Base-by-base conservation (phyloP, 1,140 invertebrate species). In the Drosophila teissieri region DNA sequence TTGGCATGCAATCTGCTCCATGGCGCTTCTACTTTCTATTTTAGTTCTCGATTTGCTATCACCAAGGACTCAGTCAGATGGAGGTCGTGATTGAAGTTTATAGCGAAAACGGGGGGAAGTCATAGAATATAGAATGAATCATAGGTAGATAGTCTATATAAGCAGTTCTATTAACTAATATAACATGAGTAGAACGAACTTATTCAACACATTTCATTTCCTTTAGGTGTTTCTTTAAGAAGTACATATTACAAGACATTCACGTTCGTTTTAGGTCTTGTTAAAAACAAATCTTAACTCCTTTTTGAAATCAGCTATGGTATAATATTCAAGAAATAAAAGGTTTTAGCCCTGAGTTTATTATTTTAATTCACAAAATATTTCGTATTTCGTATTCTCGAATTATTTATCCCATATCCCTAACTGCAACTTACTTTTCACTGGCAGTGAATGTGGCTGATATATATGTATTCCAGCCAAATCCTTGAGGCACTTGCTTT, bases 1-100 rank as follows among this genome's bases (percentile, higher is more conserved):
- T 68, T 67, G 56, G 72, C 83, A 86, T 86, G 83, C 83, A 83
- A 86, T 88, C 62, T 53, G n/a, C 40, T 22, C 37, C 49, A 45
- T 24, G 60, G 27, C 24, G 65, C 44, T 15, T 39, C 44, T 68
- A 65, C 75, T 81, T 82, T 73, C 78, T 82, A 82, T 69, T 88
- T 82, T 86, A 42, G 44, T 73, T 45, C 10, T 37, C 31, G 36
- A 37, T 80, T 69, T 61, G 69, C 56, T 46, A 67, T 65, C 46
- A 44, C 49, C 40, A 39, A 36, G 42, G 34, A 10, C 19, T 27
- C 53, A 40, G 73, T 48, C 14, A 24, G 58, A 65, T 65, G 60
- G 61, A 53, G 52, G 40, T 75, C 72, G 53, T 48, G 36, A 36
- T 27, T 64, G n/a, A 44, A 27, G 58, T 22, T 49, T 62, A 42